Conservation (phyloP, 2,113 vertebrate genomes). For the Psophia crepitans region DNA sequence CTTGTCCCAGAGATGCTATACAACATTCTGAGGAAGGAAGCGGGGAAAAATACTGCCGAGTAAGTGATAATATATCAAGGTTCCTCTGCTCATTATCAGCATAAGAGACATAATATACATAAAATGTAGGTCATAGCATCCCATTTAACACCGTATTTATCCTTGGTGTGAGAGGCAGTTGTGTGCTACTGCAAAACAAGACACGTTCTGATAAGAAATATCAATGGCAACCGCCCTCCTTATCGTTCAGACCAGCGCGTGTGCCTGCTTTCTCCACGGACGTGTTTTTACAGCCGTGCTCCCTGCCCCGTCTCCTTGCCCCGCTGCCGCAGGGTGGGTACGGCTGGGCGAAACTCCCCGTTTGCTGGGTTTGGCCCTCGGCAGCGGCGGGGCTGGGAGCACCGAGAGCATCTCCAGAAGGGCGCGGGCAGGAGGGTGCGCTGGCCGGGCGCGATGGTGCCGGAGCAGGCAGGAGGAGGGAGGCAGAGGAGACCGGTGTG, state of each 20-base stretch:
- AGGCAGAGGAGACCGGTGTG: too few species aligned
- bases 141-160: conserved; percentile 27
- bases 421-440: background rate
- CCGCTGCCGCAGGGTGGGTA: background rate
- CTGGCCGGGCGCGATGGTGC: background rate
- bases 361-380: fast-evolving
- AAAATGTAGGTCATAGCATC: conserved; percentile 73
- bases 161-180: conserved; percentile 27
- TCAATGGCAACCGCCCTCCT: background rate
- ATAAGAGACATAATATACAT: conserved; percentile 49
- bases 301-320: background rate
- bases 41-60: background rate
- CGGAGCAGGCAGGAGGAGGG: background rate
- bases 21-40: background rate
- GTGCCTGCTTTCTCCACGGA: background rate
- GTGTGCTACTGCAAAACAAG: background rate
- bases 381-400: background rate
- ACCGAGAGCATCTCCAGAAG: background rate
- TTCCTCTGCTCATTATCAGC: conserved; percentile 48
- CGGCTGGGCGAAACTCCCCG: too few species aligned
- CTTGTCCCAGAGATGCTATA: background rate
- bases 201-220: background rate
- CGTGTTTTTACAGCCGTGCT: background rate
- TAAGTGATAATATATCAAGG: conserved; percentile 17
- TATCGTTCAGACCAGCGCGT: background rate